Base-by-base conservation (phyloP, 2,888 invertebrate species). In the Patella caerulea region DNA sequence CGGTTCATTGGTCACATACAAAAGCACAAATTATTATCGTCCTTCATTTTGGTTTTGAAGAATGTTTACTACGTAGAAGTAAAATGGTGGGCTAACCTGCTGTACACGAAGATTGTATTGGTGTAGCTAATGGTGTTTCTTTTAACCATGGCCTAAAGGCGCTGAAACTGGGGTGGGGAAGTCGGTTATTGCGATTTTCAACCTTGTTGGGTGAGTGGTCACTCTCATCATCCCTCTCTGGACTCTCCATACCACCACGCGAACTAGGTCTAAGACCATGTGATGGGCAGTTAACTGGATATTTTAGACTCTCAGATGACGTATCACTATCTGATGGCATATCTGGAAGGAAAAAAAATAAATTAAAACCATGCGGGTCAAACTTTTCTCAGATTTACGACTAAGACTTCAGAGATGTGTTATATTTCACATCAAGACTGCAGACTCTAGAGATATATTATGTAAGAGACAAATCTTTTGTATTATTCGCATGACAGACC, bases 111-210 rank as follows among this genome's bases (percentile, higher is more conserved):
- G 45, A 45, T 45, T 45, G 7, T 9, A 45, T 45, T 9, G 45
- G 9, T 45, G 45, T 45, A 45, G 45, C 45, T 45, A 45, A 55
- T n/a, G 55, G 19, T 2, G 75, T 65, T 56, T 83, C 83, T 34
- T 80, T 80, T 34, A 84, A 76, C 87, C 87, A 87, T 5, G 87
- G 87, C 17, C 87, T 79, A 76, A 87, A 87, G 69, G 82, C 84
- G 72, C 75, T 82, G 34, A 83, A 83, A 17, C 69, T 71, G 52
- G 72, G 65, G 7, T 65, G 65, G 24, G 65, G 15, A 24, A 19
- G 65, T 19, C 65, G 19, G 19, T 19, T 65, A 9, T 24, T 65
- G 65, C 11, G 65, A 24, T 65, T 14, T 24, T 65, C 65, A 24
- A 24, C 65, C 24, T 65, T 65, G 17, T 11, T 65, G 65, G 65